Evolutionary conservation across 1,140 invertebrate genomes (phyloP), one percentile per base, ranked within the genome.

Genomic region (Cyrtorhinus lividipennis): DNA sequence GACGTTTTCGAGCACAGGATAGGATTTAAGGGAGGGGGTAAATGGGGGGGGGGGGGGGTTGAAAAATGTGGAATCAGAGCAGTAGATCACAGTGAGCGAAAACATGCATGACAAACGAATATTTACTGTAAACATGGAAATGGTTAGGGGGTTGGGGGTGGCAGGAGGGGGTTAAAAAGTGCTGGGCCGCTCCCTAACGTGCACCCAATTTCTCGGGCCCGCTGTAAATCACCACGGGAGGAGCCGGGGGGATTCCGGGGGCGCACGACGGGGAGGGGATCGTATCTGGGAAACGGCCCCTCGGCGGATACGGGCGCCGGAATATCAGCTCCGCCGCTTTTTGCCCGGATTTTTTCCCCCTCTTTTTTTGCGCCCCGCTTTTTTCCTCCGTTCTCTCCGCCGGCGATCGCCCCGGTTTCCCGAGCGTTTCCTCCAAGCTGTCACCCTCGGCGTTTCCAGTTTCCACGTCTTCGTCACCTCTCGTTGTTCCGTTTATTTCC

Each of bases 71-170:
- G 18, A 24, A 23, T 57, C 56, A 24, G 24, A 57, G 56, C 24
- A 23, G 56, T 57, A 57, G 56, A 57, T 57, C 30, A 38, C 30
- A 38, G 30, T 38, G 5, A 15, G 30, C 15, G 30, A 38, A 38
- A 38, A 38, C 30, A 38, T 8, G 30, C 56, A 57, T 23, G 24
- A 57, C 56, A 24, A 57, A 57, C 24, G 56, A 24, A 57, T 57
- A 57, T 57, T 23, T 23, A 57, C 56, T 57, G 56, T 57, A 57
- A 57, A 57, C 56, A 57, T 22, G 20, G 56, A 24, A 15, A 57
- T 38, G 30, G 30, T 38, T 38, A 15, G 30, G 30, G 30, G 30
- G 30, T n/a, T 5, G 30, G 30, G 30, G 30, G 30, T 38, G 30
- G n/a, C n/a, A n/a, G n/a, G n/a, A n/a, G n/a, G n/a, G n/a, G n/a